Base-by-base conservation (phyloP, 2,888 invertebrate species). In the Diaprepes abbreviatus region DNA sequence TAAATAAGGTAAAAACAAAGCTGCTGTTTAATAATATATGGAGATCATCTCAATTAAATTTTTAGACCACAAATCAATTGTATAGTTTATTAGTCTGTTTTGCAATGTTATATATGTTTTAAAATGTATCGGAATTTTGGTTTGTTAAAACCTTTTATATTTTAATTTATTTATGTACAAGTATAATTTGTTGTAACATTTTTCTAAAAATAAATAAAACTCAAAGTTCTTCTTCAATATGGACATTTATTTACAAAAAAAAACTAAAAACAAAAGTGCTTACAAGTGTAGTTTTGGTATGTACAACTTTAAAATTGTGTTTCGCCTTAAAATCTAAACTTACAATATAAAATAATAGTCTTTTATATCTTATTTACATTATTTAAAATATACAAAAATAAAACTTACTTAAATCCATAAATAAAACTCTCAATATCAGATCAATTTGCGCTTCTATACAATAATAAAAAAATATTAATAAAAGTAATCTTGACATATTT, bases 211-310 rank as follows among this genome's bases (percentile, higher is more conserved):
- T 9, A 21, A 19, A 45, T 17, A 45, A 50, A 50, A n/a, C 2
- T 24, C 31, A 14, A 57, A 57, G 24, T 58, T 45, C 33, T 31
- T 54, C 54, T 38, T 66, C 62, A 66, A 63, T 67, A 66, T 70
- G 40, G 60, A 73, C 72, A 73, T 73, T 73, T 73, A 73, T 73
- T 73, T 73, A 73, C 72, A 73, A 67, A 69, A 58, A 55, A 9
- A 45, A 73, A 70, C 59, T 70, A 62, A 72, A 69, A 73, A 67
- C 67, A 65, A 57, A 55, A 50, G 72, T 73, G 72, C 70, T 70
- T 70, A 73, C 40, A 73, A 73, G 67, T 73, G 70, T 64, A 59
- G 35, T 60, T 48, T 33, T 67, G 58, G 38, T 71, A 67, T 71
- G 16, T 67, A 71, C 71, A 71, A 35, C 21, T 48, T 68, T 63